Evolutionary conservation across 2,113 vertebrate species (phyloP), one percentile per base, ranked within the genome.

Genomic region (Protobothrops flavoviridis): DNA sequence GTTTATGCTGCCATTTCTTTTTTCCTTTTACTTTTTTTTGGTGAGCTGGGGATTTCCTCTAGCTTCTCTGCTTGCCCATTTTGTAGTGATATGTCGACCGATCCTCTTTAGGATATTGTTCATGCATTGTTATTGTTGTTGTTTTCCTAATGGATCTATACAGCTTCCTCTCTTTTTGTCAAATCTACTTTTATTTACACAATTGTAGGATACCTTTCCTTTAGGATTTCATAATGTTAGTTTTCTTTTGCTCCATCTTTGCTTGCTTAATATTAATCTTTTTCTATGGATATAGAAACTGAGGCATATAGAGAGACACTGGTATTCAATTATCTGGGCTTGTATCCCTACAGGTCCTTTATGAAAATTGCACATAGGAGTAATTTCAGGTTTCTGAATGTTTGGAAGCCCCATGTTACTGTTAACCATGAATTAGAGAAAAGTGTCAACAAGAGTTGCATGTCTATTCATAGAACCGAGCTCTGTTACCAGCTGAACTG

Each of bases 221-320:
- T 88, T 43, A 69, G 2, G 1, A 43, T 95, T 92, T 93, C 89
- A n/a, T 64, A n/a, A 26, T 2, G 33, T 90, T 93, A 92, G 61
- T 0, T 0, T 13, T 93, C 8, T 43, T 93, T 45, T 45, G 4
- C 45, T 45, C 45, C 50, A 94, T 29, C 64, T 86, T 59, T 93
- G 91, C 94, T 92, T 91, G 93, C 45, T 59, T n/a, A 74, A 12
- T 89, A n/a, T 92, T 88, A 50, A 26, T 45, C n/a, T 39, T 45
- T n/a, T 45, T 48, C 13, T 61, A 7, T 17, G 59, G 57, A 43
- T 89, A 3, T 45, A 53, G 91, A 95, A 96, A 93, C 74, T 3
- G 43, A 50, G 92, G 81, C 50, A 93, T 64, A 92, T 12, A 43
- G 94, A 43, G 43, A 95, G 57, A 64, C 57, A 93, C 9, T 74